Conservation (phyloP, 2,113 vertebrate species). For the Nesogale talazaci region DNA sequence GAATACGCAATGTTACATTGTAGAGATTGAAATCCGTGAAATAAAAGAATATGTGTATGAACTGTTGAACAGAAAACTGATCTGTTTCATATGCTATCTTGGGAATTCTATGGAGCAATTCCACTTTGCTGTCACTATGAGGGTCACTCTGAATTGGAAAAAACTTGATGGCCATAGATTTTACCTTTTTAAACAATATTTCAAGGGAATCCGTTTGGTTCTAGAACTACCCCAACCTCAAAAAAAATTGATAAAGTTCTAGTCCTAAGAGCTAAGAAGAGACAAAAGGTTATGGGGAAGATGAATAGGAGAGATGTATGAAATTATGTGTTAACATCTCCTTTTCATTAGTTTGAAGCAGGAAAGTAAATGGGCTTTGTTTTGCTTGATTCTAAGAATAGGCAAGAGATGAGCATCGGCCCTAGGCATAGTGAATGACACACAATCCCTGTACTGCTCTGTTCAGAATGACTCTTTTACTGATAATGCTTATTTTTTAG, state of each 20-base stretch:
- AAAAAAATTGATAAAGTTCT: neutral
- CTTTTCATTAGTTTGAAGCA: neutral
- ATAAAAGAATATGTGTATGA: no score
- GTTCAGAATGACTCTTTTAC: neutral
- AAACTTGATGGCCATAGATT: neutral
- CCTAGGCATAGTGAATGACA: neutral
- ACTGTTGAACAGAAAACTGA: no score
- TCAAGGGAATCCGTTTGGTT: neutral
- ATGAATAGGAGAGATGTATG: neutral
- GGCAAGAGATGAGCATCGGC: neutral
- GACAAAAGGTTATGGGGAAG: neutral
- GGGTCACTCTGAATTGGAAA: neutral
- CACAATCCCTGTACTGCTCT: neutral
- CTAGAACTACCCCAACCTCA: neutral
- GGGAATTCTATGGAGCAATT: neutral
- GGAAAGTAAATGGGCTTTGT: neutral
- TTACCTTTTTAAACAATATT: neutral
- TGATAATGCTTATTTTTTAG: slow-evolving; percentile 42
- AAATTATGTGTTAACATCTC: neutral
- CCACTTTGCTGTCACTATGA: neutral
- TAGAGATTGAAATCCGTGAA: no score
- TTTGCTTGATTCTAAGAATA: neutral
- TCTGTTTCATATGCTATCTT: no score
- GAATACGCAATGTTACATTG: no score
- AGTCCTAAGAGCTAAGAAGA: neutral